Base-by-base conservation (phyloP, 1,140 invertebrate genomes). In the Solenopsis invicta region DNA sequence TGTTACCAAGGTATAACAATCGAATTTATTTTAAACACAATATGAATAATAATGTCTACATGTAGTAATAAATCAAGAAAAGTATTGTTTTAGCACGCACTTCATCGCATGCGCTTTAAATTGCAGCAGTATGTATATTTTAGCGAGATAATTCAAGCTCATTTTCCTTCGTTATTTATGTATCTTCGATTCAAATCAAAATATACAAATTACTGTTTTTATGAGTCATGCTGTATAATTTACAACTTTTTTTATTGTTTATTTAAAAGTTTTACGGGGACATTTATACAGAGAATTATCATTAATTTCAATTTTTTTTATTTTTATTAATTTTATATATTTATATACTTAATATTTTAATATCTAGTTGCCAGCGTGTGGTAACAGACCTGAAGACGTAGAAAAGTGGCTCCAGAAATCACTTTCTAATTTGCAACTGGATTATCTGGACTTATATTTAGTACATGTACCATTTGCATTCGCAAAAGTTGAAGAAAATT, bases 361-460 rank as follows among this genome's bases (percentile, higher is more conserved):
- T 59, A n/a, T 50, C 5, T 45, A 95, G 95, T 78, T 96, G 2
- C 96, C 96, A 8, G 94, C 95, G 8, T 75, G 90, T 86, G 94
- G 93, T 16, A 94, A 96, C 85, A 93, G 95, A 52, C 94, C 96
- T 18, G 96, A 96, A 62, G 91, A 94, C 52, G 96, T 97, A 2
- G 96, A 96, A 91, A 96, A 96, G 62, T 97, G 95, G 90, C 95
- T 97, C 29, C 96, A 96, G 69, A 94, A 94, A 59, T 97, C 97
- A 0, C 88, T 97, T 21, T 91, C 95, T 74, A 94, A 95, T 69
- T 93, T 97, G 18, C 95, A 96, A 71, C 87, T 97, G 48, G 96
- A 96, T 52, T 98, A 98, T 91, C 86, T 98, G 2, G 97, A 98
- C 92, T 90, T 98, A 16, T 97, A 97, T 93, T 94, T 98, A 1